Conservation (phyloP, 2,797 vertebrate species). For the Varecia variegata region DNA sequence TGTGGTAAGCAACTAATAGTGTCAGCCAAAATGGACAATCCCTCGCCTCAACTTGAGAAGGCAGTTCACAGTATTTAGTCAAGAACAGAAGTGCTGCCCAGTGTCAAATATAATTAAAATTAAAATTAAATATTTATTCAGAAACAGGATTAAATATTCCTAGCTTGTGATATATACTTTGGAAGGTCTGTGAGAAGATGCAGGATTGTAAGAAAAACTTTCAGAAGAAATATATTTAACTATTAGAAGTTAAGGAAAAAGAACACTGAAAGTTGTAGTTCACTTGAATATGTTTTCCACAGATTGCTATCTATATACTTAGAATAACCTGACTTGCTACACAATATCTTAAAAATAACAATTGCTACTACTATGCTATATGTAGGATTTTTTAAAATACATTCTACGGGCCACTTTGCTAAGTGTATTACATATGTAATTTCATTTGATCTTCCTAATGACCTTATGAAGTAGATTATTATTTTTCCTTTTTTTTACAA, state of each 20-base stretch:
- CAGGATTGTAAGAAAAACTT: background rate
- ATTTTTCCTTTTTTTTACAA: background rate
- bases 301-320: background rate
- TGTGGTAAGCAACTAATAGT: background rate
- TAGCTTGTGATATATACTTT: background rate
- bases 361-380: background rate
- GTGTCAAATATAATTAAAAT: background rate
- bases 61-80: background rate
- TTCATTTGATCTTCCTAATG: background rate
- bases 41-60: background rate
- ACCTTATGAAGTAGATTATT: background rate
- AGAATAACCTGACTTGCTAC: background rate
- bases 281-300: background rate
- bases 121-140: constrained; percentile 12
- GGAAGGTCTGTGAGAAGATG: background rate
- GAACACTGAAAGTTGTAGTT: background rate
- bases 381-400: background rate
- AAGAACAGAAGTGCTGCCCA: background rate
- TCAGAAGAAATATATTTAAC: background rate
- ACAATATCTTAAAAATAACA: background rate
- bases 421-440: background rate
- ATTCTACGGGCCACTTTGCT: background rate
- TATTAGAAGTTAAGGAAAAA: background rate
- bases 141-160: background rate
- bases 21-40: background rate